Evolutionary conservation across 2,113 vertebrate species (phyloP).

Genomic region (Excalfactoria chinensis): DNA sequence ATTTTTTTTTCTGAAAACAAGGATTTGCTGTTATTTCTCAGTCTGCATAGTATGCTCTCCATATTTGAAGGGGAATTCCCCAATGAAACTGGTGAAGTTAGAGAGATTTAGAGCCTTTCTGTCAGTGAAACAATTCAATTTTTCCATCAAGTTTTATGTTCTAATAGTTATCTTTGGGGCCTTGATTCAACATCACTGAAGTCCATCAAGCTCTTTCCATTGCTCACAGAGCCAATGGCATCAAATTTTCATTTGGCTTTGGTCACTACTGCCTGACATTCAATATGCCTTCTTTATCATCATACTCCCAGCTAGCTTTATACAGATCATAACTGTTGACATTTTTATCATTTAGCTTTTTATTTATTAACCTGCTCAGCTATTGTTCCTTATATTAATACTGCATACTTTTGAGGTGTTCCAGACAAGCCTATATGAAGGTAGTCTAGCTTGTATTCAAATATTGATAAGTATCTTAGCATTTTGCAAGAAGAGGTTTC

Average conservation of each 20-base stretch:
- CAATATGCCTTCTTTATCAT: neutral
- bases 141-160: conserved; percentile 3
- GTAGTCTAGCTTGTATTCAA: neutral
- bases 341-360: neutral
- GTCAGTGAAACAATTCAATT: neutral
- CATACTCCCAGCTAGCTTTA: neutral
- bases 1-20: conserved; percentile 30
- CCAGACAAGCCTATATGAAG: neutral
- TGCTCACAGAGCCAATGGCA: conserved; percentile 10
- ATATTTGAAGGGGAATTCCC: conserved; percentile 4
- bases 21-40: conserved; percentile 21
- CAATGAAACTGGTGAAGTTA: neutral
- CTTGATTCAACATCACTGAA: conserved; percentile 4
- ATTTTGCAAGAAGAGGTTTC: conserved; percentile 16
- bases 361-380: neutral
- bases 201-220: conserved; percentile 19
- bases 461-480: conserved; percentile 1
- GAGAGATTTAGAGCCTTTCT: neutral
- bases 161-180: conserved; percentile 1
- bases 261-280: neutral
- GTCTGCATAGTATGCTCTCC: neutral
- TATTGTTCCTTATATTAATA: neutral
- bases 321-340: neutral
- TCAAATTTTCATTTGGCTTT: conserved; percentile 40
- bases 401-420: neutral